Percentiles rank a stretch among this genome's conserved stretches.
Evolutionary conservation across 1,140 invertebrate genomes (phyloP).

Genomic region (Eurosta solidaginis): DNA sequence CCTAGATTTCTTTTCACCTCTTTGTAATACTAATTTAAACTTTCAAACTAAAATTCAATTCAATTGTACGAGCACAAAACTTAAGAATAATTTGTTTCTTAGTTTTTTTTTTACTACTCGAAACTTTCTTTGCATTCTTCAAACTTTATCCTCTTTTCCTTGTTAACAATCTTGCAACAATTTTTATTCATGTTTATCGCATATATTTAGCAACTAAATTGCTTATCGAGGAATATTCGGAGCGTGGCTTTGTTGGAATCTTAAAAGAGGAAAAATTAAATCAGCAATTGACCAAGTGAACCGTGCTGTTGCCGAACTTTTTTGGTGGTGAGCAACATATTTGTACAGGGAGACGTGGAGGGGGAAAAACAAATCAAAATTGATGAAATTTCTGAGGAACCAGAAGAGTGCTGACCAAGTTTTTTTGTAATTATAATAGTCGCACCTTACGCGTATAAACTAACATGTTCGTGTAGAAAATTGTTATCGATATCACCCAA

Average conservation of each 20-base stretch:
- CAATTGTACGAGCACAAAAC: neutral
- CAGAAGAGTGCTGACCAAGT: too few relatives aligned
- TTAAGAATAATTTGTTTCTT: neutral
- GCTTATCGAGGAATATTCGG: constrained; percentile 18
- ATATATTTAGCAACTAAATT: constrained; percentile 20
- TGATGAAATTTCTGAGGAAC: too few relatives aligned
- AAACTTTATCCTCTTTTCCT: neutral
- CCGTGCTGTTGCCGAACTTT: neutral
- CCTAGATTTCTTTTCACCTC: too few relatives aligned
- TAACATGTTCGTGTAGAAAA: too few relatives aligned
- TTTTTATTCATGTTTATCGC: neutral
- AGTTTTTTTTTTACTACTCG: neutral
- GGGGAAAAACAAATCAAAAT: too few relatives aligned
- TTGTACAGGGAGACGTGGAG: neutral
- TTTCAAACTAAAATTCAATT: too few relatives aligned
- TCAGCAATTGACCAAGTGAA: neutral
- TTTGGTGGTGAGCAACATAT: neutral
- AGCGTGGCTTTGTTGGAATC: constrained; percentile 3
- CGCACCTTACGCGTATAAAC: too few relatives aligned
- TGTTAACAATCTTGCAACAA: constrained; percentile 8
- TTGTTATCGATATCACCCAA: too few relatives aligned
- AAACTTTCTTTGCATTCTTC: neutral
- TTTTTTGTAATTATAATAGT: too few relatives aligned
- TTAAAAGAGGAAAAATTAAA: neutral
- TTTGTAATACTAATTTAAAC: too few relatives aligned